A percentile compares a stretch with the other conserved stretches of the same genome.
Conservation (phyloP, 2,113 vertebrate species). For the Lontra canadensis region DNA sequence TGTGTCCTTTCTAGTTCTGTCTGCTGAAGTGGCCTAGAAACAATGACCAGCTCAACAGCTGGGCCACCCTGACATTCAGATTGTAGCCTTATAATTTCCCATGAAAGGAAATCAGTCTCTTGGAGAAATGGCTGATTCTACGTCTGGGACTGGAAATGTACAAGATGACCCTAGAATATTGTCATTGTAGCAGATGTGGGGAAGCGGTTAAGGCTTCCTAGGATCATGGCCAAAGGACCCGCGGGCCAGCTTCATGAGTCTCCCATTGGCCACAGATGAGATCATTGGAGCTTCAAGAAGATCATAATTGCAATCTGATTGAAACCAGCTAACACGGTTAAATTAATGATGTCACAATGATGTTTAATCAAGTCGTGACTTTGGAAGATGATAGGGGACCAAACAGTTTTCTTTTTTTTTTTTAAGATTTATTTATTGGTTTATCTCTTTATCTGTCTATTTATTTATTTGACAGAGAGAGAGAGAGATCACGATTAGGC, state of each 20-base stretch:
- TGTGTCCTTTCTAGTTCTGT: neutral
- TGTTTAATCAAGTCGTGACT: neutral
- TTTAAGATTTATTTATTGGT: no score
- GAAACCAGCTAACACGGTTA: neutral
- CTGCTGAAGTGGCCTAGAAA: neutral
- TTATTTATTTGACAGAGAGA: no score
- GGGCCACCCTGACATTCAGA: neutral
- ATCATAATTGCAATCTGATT: neutral
- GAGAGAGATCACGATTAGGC: no score
- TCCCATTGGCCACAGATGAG: constrained; percentile 9
- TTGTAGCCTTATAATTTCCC: neutral
- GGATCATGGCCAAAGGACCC: neutral
- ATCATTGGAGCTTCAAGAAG: neutral
- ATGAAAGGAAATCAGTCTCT: neutral
- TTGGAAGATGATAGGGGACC: neutral
- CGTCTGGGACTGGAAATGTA: neutral
- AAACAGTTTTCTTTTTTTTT: neutral
- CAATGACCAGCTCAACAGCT: neutral
- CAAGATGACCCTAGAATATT: neutral
- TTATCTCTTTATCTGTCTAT: no score
- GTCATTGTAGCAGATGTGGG: neutral
- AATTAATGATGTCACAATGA: neutral
- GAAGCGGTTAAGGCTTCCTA: neutral
- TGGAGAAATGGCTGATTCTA: neutral
- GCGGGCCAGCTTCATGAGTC: neutral